Conservation (phyloP, 2,797 vertebrate species). For the Pseudochaenichthys georgianus region DNA sequence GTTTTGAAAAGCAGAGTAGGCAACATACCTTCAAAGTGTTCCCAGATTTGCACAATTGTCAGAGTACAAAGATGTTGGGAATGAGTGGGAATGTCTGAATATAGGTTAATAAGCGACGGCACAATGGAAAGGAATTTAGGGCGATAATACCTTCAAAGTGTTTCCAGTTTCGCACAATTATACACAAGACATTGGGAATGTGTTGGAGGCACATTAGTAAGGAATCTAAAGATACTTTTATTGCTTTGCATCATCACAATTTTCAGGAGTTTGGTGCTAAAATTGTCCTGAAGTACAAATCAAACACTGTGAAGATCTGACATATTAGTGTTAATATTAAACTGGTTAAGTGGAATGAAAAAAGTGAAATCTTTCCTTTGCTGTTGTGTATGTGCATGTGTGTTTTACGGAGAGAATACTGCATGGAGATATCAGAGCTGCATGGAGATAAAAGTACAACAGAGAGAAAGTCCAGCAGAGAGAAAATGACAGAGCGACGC, state of each 20-base stretch:
- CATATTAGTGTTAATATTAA: neutral
- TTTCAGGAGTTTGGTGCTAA: too few species aligned
- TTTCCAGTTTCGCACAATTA: too few species aligned
- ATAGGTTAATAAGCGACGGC: neutral
- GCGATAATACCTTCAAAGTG: neutral
- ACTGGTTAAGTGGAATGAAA: neutral
- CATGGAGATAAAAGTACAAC: constrained; percentile 53
- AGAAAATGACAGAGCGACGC: constrained; percentile 87
- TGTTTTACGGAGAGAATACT: constrained; percentile 54
- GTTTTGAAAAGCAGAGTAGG: constrained; percentile 48
- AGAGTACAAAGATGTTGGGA: constrained; percentile 34
- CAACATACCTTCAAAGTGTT: constrained; percentile 53
- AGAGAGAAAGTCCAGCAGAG: constrained; percentile 83
- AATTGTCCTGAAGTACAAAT: neutral
- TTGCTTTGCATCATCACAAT: too few species aligned
- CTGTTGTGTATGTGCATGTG: neutral
- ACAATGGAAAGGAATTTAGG: neutral
- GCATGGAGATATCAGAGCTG: constrained; percentile 73
- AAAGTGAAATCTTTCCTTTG: neutral
- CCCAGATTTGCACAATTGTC: constrained; percentile 3
- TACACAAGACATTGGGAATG: too few species aligned
- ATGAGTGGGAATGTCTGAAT: constrained; percentile 17
- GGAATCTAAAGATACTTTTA: too few species aligned
- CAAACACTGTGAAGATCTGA: neutral
- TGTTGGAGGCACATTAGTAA: too few species aligned